phyloP scores from a whole-genome alignment of 2,113 vertebrate genomes.

The Ellobius talpinus region DNA sequence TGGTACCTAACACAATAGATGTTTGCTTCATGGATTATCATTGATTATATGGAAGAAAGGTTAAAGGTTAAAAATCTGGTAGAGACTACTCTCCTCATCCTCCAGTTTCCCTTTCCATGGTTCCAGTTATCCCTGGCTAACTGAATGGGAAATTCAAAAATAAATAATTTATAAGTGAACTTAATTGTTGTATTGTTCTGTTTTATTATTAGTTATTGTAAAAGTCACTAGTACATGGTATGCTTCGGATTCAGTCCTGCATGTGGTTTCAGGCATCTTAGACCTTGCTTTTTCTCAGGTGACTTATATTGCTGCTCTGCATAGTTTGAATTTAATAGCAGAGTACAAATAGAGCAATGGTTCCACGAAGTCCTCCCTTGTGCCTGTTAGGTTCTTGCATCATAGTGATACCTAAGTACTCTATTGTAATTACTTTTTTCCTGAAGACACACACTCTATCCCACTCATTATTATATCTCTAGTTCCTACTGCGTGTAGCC shows the following conservation, averaged over 20 bases:
- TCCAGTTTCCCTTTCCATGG: background rate
- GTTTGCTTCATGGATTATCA: background rate
- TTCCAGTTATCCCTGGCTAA: background rate
- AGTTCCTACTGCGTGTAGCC: background rate
- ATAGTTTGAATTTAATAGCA: background rate
- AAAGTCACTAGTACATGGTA: background rate
- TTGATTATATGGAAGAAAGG: background rate
- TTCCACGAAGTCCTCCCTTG: background rate
- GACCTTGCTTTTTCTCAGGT: background rate
- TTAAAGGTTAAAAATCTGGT: background rate
- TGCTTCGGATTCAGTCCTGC: background rate
- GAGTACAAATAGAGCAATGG: background rate
- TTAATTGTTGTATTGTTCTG: background rate
- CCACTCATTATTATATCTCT: background rate
- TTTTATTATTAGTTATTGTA: background rate
- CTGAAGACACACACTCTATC: background rate
- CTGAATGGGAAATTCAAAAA: background rate
- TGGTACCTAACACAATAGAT: background rate
- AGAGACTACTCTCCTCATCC: background rate
- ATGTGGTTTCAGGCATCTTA: background rate
- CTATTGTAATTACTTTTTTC: background rate
- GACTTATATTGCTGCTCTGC: background rate
- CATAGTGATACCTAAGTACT: background rate
- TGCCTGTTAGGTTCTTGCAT: background rate
- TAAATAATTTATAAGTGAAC: background rate